These are phyloP conservation scores for Orestias chungarensis DNA, from an alignment of 2,797 vertebrate species.

Conservation along the genomic window DNA sequence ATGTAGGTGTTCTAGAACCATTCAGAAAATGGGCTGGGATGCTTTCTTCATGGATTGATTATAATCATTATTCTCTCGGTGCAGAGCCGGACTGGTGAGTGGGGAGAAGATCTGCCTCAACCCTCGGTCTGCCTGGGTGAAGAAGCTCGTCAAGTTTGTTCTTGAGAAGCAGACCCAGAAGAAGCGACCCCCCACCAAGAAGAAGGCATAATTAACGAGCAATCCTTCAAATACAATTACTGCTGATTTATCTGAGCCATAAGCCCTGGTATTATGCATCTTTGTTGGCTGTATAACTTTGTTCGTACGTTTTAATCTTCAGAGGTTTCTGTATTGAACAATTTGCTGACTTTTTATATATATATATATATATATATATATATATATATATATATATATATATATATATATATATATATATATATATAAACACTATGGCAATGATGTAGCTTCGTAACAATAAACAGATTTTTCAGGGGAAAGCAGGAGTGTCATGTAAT, in stretches of 20 bases:
- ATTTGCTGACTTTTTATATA: background rate
- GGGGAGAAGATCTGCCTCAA: constrained; percentile 77
- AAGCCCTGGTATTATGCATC: background rate
- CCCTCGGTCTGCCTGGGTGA: constrained; percentile 73
- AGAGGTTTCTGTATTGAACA: background rate
- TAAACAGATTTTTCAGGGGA: background rate
- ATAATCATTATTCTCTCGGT: background rate
- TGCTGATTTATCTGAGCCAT: background rate
- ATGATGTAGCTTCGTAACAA: constrained; percentile 15
- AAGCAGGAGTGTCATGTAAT: background rate
- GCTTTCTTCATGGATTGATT: background rate
- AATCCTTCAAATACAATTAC: background rate
- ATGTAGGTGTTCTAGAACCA: background rate
- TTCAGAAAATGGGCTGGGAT: background rate
- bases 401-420: background rate
- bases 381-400: background rate
- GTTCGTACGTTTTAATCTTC: fast-evolving
- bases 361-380: background rate
- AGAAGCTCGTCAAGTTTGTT: constrained; percentile 71
- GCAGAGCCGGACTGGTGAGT: constrained; percentile 69
- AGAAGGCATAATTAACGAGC: constrained; percentile 7
- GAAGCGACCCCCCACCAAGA: constrained; percentile 13
- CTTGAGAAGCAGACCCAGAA: constrained; percentile 55
- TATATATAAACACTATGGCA: constrained; percentile 10
- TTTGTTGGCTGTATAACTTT: background rate